phyloP scores from a whole-genome alignment of 2,797 vertebrate species.

The Antennarius maculatus region DNA sequence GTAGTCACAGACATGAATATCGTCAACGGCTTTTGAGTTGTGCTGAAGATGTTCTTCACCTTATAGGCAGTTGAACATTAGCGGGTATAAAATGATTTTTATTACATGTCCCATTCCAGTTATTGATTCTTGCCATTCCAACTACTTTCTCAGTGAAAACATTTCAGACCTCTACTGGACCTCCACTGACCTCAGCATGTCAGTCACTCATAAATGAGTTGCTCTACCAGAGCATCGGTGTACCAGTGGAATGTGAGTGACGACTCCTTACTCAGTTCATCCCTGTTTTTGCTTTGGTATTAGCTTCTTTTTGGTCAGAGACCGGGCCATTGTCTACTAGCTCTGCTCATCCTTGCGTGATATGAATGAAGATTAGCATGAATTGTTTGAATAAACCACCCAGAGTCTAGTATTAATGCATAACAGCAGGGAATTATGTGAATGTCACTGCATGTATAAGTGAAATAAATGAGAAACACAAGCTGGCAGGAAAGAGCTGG shows the following conservation, averaged over 20 bases:
- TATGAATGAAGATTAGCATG: slow-evolving; percentile 73
- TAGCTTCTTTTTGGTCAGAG: slow-evolving; percentile 66
- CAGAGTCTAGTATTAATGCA: slow-evolving; percentile 56
- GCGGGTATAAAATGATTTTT: too few relatives aligned
- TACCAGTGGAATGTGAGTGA: slow-evolving; percentile 42
- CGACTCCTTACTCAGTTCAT: slow-evolving; percentile 61
- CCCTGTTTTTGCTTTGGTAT: slow-evolving; percentile 61
- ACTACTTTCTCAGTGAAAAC: slow-evolving; percentile 1
- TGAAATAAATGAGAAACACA: slow-evolving; percentile 66
- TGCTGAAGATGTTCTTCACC: too few relatives aligned
- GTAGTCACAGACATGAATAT: too few relatives aligned
- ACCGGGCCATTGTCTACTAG: slow-evolving; percentile 63
- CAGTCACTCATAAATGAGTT: slow-evolving; percentile 40
- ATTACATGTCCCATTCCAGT: too few relatives aligned
- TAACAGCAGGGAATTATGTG: slow-evolving; percentile 70
- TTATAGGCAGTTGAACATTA: too few relatives aligned
- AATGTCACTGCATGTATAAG: slow-evolving; percentile 73
- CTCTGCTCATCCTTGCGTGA: slow-evolving; percentile 70
- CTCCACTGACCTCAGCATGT: slow-evolving; percentile 19
- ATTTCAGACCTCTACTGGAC: slow-evolving; percentile 16
- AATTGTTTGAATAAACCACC: slow-evolving; percentile 68
- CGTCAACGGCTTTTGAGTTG: too few relatives aligned
- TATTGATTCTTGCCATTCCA: neutral
- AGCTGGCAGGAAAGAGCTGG: slow-evolving; percentile 25
- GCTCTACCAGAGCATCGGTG: slow-evolving; percentile 33